Evolutionary conservation across 2,797 vertebrate genomes (phyloP).

Genomic region (Crypturellus tataupa): DNA sequence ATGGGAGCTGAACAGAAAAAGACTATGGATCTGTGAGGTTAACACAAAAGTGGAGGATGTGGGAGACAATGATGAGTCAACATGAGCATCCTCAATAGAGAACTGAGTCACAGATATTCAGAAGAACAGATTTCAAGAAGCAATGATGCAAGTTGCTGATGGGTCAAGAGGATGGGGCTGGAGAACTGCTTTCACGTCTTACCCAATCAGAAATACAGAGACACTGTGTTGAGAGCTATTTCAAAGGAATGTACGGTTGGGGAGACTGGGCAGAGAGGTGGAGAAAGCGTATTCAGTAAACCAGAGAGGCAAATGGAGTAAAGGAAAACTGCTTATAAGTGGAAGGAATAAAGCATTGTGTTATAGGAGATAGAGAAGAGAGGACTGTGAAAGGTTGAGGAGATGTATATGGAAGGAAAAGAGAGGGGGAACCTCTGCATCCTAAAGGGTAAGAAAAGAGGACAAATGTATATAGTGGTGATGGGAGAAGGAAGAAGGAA

Average conservation of each 20-base stretch:
- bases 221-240: background rate
- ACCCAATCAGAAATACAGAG: background rate
- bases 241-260: background rate
- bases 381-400: background rate
- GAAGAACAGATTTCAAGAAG: background rate
- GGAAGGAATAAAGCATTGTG: background rate
- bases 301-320: background rate
- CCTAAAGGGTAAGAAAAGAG: background rate
- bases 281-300: background rate
- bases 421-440: background rate
- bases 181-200: background rate
- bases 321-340: background rate
- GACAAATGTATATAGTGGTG: background rate
- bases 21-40: background rate
- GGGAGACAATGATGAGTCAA: background rate
- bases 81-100: background rate
- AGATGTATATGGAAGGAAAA: background rate
- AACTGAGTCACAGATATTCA: background rate
- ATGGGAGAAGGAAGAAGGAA: background rate
- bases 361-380: background rate
- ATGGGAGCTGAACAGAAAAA: background rate
- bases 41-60: background rate
- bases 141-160: background rate
- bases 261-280: background rate
- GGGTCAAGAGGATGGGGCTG: background rate